Conservation (phyloP, 2,113 vertebrate species). For the Phoxinus phoxinus region DNA sequence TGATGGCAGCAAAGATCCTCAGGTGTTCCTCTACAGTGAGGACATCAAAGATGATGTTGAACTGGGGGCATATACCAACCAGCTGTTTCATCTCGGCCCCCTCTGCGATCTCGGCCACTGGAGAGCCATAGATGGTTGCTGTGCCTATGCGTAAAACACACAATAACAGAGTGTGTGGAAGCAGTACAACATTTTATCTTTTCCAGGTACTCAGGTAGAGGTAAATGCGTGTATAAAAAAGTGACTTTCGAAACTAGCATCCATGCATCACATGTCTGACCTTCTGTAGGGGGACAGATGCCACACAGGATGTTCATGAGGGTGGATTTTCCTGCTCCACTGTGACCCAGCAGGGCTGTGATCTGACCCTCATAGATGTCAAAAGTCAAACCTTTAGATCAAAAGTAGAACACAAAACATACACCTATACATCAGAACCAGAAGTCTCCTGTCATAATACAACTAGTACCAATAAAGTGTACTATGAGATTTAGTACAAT, state of each 20-base stretch:
- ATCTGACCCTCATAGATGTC: slow-evolving; percentile 98
- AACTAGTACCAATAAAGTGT: background rate
- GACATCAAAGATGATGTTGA: slow-evolving; percentile 95
- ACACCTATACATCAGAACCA: background rate
- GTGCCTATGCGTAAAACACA: slow-evolving; percentile 71
- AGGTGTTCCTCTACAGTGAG: slow-evolving; percentile 96
- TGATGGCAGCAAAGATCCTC: slow-evolving; percentile 91
- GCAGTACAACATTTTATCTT: no score
- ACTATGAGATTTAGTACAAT: background rate
- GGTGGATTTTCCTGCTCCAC: slow-evolving; percentile 93
- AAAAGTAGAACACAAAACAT: background rate
- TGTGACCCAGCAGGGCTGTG: slow-evolving; percentile 94
- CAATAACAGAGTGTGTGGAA: background rate
- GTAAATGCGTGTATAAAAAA: background rate
- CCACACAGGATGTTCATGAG: slow-evolving; percentile 97
- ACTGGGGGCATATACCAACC: slow-evolving; percentile 92
- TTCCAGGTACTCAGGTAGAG: no score
- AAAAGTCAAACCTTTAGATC: slow-evolving; percentile 86
- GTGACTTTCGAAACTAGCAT: background rate
- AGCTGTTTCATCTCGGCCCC: slow-evolving; percentile 89
- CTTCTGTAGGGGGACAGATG: slow-evolving; percentile 85
- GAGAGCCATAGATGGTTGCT: slow-evolving; percentile 90
- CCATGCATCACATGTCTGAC: slow-evolving; percentile 62
- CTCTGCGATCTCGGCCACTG: slow-evolving; percentile 88
- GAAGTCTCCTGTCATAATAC: background rate